Evolutionary conservation across 2,888 invertebrate genomes (phyloP), one percentile per base, ranked within the genome.

Genomic region (Protonemura montana): DNA sequence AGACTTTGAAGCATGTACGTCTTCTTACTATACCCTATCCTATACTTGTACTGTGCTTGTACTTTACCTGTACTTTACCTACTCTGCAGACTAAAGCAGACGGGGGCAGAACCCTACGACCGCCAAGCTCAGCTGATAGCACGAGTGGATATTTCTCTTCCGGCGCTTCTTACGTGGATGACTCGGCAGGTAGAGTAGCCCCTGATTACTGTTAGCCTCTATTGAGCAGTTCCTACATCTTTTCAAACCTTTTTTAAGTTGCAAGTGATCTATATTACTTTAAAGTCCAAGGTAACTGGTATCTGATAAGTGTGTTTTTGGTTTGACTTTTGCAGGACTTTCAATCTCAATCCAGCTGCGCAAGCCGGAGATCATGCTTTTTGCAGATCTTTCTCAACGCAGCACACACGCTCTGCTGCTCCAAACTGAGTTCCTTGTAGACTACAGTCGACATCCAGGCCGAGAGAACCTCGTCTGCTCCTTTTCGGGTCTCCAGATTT

Each of bases 331-430:
- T 10, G n/a, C 92, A 89, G 95, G 95, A 82, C 91, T 96, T 35
- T 94, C 95, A 0, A 91, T 97, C 88, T 95, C 95, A 0, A 92
- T 96, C 29, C 94, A 95, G 89, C 93, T 96, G 89, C 94, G 96
- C 41, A 94, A 95, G 89, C 96, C 97, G 0, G 96, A 97, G 91
- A 92, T 97, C 84, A 94, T 96, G 91, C 93, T 97, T 89, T 94
- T 95, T 90, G 94, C 93, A 78, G 91, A 91, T 82, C 91, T 91
- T 2, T 89, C 90, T 5, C 89, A 89, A 26, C 87, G 88, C 27
- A 89, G 90, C 87, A 94, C 94, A 0, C 93, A 94, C 89, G 94
- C 95, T 3, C 90, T 95, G 78, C 93, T 96, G 16, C 92, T 96
- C 10, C 93, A 95, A 88, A 93, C 94, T 0, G 96, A 96, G 90